A percentile compares a stretch with the other conserved stretches of the same genome.
Evolutionary conservation across 1,140 invertebrate genomes (phyloP).

Genomic region (Drosophila simulans): DNA sequence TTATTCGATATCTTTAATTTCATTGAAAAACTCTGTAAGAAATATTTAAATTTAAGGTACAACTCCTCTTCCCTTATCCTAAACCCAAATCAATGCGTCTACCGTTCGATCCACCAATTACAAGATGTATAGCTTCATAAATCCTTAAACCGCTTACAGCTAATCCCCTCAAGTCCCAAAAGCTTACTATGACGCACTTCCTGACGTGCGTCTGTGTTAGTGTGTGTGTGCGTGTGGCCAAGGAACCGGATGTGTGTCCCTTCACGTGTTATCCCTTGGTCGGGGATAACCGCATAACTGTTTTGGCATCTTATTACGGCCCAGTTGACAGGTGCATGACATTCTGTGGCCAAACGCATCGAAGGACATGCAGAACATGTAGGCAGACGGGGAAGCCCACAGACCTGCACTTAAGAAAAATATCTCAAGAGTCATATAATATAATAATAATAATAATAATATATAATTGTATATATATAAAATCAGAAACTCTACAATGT

Average conservation of each 20-base stretch:
- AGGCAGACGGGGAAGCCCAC: slow-evolving; percentile 11
- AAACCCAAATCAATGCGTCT: slow-evolving; percentile 4
- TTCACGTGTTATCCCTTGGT: slow-evolving; percentile 60
- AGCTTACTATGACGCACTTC: slow-evolving; percentile 51
- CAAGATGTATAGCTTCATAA: slow-evolving; percentile 16
- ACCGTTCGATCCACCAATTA: slow-evolving; percentile 15
- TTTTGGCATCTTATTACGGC: slow-evolving; percentile 81
- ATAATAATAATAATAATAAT: too few relatives aligned
- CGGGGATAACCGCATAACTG: slow-evolving; percentile 71
- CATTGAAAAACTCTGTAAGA: too few relatives aligned
- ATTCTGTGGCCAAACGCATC: slow-evolving; percentile 75
- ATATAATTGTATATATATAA: too few relatives aligned
- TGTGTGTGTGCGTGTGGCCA: background rate
- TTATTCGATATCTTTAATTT: too few relatives aligned
- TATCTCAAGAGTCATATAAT: too few relatives aligned
- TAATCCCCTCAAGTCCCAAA: slow-evolving; percentile 41
- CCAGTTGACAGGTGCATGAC: slow-evolving; percentile 79
- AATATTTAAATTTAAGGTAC: background rate
- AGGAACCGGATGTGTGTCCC: slow-evolving; percentile 23
- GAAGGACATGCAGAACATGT: slow-evolving; percentile 12
- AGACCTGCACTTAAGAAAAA: slow-evolving; percentile 1
- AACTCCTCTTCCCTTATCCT: background rate
- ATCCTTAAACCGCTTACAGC: slow-evolving; percentile 33
- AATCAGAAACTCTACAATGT: too few relatives aligned
- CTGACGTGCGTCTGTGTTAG: slow-evolving; percentile 5